Evolutionary conservation across 2,888 invertebrate genomes (phyloP), one percentile per base, ranked within the genome.

Genomic region (Flexamia atlantica): DNA sequence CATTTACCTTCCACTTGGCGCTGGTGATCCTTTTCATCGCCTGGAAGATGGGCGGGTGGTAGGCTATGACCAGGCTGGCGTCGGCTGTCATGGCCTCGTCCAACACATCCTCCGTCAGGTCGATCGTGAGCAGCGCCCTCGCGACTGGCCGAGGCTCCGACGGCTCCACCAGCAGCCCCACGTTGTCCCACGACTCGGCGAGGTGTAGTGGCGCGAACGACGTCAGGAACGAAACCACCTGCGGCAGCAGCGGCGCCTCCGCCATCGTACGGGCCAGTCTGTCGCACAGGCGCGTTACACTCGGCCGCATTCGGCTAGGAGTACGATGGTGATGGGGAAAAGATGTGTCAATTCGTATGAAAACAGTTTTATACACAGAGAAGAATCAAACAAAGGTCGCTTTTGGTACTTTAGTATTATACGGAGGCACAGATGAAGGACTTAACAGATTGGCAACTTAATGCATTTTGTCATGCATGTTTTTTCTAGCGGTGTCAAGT

Each of bases 41-140:
- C 17, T 92, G 91, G 90, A 99, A 99, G 89, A 99, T 96, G 23
- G 97, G 97, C n/a, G 99, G 99, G 91, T 99, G 99, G 90, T 99
- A 99, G 0, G 97, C 95, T 83, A 99, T 92, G 83, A 99, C 97
- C 90, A 98, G 91, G 89, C 97, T 94, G 81, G 93, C 93, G 20
- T 93, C 92, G 81, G 92, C 89, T 0, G 91, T 90, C 3, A 96
- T 89, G 0, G 98, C 97, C 91, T 98, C 98, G 28, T 94, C 90
- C 88, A 97, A 93, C 0, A 98, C 98, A 86, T 93, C 93, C 90
- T 97, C 96, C 0, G 98, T 98, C 50, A 99, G 91, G 90, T 99
- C 99, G 90, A 98, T 99, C 1, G 98, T 98, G 50, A 99, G 90
- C 83, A 99, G 89, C 81, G 98, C 93, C 84, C 92, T 94, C 5